Evolutionary conservation across 2,797 vertebrate species (phyloP).

Genomic region (Pristis pectinata): DNA sequence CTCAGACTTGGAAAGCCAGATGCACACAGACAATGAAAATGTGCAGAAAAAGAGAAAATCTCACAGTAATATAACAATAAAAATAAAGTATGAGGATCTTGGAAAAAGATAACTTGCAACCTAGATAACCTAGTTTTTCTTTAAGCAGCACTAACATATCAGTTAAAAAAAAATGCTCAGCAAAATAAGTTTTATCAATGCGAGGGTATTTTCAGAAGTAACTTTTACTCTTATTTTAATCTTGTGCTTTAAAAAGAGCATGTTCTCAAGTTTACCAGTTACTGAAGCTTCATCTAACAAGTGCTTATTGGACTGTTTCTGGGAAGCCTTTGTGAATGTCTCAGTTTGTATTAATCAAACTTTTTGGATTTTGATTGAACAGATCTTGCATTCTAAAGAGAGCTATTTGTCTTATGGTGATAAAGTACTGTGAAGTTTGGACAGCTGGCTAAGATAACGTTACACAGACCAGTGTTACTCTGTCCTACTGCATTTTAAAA

Average conservation of each 20-base stretch:
- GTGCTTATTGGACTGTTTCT: not conserved
- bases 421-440: constrained; percentile 4
- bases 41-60: not conserved
- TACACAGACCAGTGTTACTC: not conserved
- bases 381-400: not conserved
- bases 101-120: not conserved
- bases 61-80: too few species aligned
- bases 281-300: not conserved
- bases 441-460: constrained; percentile 15
- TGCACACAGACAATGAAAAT: not conserved
- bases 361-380: not conserved
- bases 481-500: not conserved
- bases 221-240: not conserved
- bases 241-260: not conserved
- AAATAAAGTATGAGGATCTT: not conserved
- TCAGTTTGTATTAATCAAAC: not conserved
- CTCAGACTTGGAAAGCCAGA: not conserved
- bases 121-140: not conserved
- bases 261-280: not conserved
- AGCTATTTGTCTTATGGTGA: not conserved
- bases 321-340: not conserved
- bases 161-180: not conserved
- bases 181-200: not conserved
- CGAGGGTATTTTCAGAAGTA: not conserved
- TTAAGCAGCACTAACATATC: not conserved